Percentiles rank a stretch among this genome's conserved stretches.
Evolutionary conservation across 2,797 vertebrate species (phyloP).

Genomic region (Lepus townsendii): DNA sequence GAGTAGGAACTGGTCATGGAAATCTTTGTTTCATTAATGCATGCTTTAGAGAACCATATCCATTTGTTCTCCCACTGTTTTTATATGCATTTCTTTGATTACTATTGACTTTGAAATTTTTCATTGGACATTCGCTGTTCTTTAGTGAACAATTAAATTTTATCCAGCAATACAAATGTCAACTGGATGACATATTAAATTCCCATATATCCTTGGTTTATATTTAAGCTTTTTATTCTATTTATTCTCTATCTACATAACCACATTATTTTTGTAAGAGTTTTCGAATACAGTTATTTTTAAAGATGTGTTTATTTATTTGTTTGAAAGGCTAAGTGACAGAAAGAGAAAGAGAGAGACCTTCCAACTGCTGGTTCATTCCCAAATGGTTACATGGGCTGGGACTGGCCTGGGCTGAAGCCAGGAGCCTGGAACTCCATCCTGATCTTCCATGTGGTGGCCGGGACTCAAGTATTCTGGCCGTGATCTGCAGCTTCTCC

Average conservation of each 20-base stretch:
- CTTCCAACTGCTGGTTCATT: too few species aligned
- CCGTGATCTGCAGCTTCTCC: too few species aligned
- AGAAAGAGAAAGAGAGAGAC: too few species aligned
- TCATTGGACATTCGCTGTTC: slow-evolving; percentile 19
- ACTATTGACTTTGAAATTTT: neutral
- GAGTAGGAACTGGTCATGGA: neutral
- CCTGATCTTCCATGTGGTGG: too few species aligned
- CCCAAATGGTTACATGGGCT: too few species aligned
- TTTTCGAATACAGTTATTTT: neutral
- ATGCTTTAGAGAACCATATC: neutral
- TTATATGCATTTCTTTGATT: slow-evolving; percentile 35
- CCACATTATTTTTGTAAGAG: neutral
- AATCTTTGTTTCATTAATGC: neutral
- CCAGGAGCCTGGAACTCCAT: too few species aligned
- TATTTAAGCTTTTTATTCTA: neutral
- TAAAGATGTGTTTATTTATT: too few species aligned
- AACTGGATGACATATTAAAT: neutral
- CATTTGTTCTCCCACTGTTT: slow-evolving; percentile 2
- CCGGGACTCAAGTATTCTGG: too few species aligned
- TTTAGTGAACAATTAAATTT: slow-evolving; percentile 27
- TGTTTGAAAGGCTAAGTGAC: too few species aligned
- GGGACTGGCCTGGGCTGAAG: too few species aligned
- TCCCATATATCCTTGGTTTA: neutral
- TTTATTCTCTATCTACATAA: neutral
- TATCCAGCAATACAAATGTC: neutral